Base-by-base conservation (phyloP, 2,888 invertebrate genomes). In the Spodoptera picta region DNA sequence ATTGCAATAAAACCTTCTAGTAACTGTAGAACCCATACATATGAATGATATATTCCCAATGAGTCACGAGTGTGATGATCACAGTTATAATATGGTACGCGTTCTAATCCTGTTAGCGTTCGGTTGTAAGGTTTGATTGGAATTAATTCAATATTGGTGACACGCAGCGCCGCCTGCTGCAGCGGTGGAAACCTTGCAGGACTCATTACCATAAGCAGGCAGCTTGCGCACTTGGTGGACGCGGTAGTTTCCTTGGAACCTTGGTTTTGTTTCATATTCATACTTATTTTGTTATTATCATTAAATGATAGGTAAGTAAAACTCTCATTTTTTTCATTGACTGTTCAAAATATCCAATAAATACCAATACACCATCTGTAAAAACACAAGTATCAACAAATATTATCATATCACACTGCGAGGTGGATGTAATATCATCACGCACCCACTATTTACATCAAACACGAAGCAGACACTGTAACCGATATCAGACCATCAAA, bases 91-190 rank as follows among this genome's bases (percentile, higher is more conserved):
- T 56, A 59, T 50, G 12, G 43, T 53, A 60, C 56, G 65, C 53
- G 56, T 41, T 41, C 19, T 77, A 77, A 77, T 77, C 77, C 45
- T n/a, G 27, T 77, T 77, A 77, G 47, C 48, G 27, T 49, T 51
- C 36, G 51, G 19, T 76, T 77, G 55, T 73, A 77, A 60, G 77
- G 78, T 69, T 77, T 77, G 56, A 66, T 62, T 41, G 5, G 52
- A 70, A 70, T 73, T 77, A 77, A 75, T 77, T 69, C 65, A 77
- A 73, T 75, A 77, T 73, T 75, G 67, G 46, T 70, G 54, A 55
- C 24, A 67, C 68, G 75, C 67, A 68, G 66, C 58, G 36, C 31
- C 65, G n/a, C 44, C 31, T 66, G n/a, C 44, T 49, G 52, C 1
- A 59, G 52, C 36, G 23, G 41, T 36, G 23, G 77, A 75, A 75